Conservation (phyloP, 2,113 vertebrate genomes). For the Cephalopterus ornatus region DNA sequence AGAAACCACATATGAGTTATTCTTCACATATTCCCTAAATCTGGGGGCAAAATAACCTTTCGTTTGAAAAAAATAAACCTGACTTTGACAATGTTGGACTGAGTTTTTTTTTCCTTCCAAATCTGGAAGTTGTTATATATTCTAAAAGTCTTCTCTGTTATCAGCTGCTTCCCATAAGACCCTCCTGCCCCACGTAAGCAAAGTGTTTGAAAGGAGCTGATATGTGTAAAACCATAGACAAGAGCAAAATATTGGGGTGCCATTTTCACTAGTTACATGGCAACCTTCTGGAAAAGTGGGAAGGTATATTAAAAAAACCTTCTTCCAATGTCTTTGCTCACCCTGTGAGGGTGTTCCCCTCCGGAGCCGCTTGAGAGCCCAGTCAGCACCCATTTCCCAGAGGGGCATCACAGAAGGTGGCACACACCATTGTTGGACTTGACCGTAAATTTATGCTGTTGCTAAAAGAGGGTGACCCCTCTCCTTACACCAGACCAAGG, state of each 20-base stretch:
- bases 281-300: background rate
- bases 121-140: background rate
- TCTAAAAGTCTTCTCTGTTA: background rate
- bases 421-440: rapidly evolving
- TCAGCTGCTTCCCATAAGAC: background rate
- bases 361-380: rapidly evolving
- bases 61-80: background rate
- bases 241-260: background rate
- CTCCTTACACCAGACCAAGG: background rate
- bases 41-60: background rate
- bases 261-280: background rate
- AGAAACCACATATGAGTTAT: background rate
- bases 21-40: background rate
- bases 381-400: background rate
- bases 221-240: background rate
- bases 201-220: background rate
- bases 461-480: background rate
- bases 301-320: background rate
- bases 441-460: background rate
- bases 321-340: background rate
- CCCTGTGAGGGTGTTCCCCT: rapidly evolving
- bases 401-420: background rate
- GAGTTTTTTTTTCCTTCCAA: background rate
- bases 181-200: rapidly evolving
- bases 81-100: background rate